Base-by-base conservation (phyloP, 2,888 invertebrate genomes). In the Chaitophorus viminalis region DNA sequence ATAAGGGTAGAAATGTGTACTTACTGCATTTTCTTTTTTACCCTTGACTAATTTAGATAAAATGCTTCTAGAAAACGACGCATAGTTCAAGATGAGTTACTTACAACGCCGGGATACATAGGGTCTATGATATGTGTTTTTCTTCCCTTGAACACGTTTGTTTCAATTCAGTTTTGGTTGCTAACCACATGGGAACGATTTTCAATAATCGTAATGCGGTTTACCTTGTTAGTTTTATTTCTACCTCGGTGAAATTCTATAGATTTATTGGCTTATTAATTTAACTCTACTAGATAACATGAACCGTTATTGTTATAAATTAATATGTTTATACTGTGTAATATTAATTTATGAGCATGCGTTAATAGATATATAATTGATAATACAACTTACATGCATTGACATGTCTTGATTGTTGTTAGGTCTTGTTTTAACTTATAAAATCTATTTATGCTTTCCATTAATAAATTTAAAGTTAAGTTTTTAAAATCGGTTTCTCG, bases 81-180 rank as follows among this genome's bases (percentile, higher is more conserved):
- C 72, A 78, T 78, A 86, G 52, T 70, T 75, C 83, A 75, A 75
- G 60, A 46, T 17, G 25, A n/a, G 46, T 52, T 70, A 54, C n/a
- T n/a, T 33, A 85, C 36, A 21, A 36, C 18, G n/a, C 9, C 6
- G 46, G 46, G 11, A 46, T 46, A 5, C 46, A 9, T 39, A 52
- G 70, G 54, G 85, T 46, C 39, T 75, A 29, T 72, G 29, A 6
- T 25, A 31, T 87, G 36, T 60, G 29, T 79, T 72, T 79, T 39
- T 86, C 39, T 78, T 79, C 17, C 54, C 72, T 74, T 72, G 54
- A 79, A 87, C 74, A 60, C 86, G 86, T 87, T 87, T 78, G 72
- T 79, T 78, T 86, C 85, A 86, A 86, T 87, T 79, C 86, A n/a
- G 52, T 79, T 87, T 87, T 87, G 86, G 79, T 87, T 87, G 79